Evolutionary conservation across 2,113 vertebrate genomes (phyloP).

Genomic region (Lontra canadensis): DNA sequence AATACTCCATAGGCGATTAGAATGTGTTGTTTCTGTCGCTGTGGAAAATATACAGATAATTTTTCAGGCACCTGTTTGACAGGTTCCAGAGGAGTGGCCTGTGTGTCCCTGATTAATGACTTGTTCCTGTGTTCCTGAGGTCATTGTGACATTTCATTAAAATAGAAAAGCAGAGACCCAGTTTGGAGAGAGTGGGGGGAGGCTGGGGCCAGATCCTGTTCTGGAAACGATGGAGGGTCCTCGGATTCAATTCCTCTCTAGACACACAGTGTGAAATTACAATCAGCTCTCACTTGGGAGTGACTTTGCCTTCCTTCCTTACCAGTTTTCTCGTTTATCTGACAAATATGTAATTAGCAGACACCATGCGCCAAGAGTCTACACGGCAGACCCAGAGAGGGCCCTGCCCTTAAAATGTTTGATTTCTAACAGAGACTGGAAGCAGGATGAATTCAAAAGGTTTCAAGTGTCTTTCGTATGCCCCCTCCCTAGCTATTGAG

Average conservation of each 20-base stretch:
- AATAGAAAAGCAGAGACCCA: neutral
- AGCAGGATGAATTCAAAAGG: neutral
- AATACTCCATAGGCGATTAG: conserved; percentile 52
- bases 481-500: neutral
- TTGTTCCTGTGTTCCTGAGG: neutral
- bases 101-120: neutral
- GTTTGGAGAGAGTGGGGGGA: neutral
- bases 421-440: neutral
- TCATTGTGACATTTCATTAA: neutral
- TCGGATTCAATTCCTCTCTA: neutral
- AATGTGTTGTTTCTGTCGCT: conserved; percentile 19
- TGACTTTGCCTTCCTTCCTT: neutral
- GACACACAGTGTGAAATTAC: neutral
- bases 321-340: neutral
- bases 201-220: neutral
- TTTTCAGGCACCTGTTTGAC: conserved; percentile 15
- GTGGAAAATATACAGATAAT: conserved; percentile 17
- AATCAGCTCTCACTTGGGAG: neutral
- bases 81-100: neutral
- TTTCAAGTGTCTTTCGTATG: neutral
- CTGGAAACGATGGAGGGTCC: neutral
- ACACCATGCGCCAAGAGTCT: neutral
- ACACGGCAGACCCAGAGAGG: neutral
- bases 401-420: neutral
- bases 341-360: neutral